These are phyloP conservation scores for Athene cunicularia DNA, from an alignment of 2,113 vertebrate genomes.

Conservation along the genomic window DNA sequence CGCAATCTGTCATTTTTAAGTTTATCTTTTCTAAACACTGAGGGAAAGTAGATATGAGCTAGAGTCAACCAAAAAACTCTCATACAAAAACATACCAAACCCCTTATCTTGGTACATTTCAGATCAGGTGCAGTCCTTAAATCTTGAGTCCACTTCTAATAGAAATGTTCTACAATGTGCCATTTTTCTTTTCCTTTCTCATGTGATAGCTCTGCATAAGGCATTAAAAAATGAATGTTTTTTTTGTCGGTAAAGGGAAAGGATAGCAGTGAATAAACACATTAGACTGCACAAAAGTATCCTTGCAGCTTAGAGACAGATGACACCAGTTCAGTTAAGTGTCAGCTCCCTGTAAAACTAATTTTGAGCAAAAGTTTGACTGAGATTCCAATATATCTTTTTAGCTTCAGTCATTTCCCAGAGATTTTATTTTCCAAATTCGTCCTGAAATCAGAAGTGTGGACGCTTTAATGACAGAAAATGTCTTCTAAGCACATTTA, in stretches of 20 bases:
- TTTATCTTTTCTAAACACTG: background rate
- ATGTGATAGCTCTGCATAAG: background rate
- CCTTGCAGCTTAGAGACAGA: background rate
- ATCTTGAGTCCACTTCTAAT: background rate
- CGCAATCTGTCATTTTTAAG: background rate
- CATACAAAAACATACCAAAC: rapidly evolving
- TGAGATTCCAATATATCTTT: background rate
- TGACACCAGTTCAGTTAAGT: background rate
- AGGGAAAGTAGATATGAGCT: background rate
- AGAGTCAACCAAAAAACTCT: background rate
- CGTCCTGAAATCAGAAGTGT: background rate
- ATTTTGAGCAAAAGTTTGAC: background rate
- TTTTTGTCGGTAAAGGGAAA: background rate
- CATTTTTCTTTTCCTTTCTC: background rate
- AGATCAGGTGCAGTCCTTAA: background rate
- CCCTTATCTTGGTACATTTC: background rate
- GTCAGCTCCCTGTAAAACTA: background rate
- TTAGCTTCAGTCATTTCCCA: background rate
- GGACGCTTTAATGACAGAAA: slow-evolving; percentile 9
- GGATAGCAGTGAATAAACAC: background rate
- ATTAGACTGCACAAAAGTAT: background rate
- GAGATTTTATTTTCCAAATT: background rate
- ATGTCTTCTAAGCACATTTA: background rate
- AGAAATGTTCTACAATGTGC: background rate
- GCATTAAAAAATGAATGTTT: background rate